Evolutionary conservation across 2,113 vertebrate species (phyloP).

Genomic region (Aspidoscelis tigris): DNA sequence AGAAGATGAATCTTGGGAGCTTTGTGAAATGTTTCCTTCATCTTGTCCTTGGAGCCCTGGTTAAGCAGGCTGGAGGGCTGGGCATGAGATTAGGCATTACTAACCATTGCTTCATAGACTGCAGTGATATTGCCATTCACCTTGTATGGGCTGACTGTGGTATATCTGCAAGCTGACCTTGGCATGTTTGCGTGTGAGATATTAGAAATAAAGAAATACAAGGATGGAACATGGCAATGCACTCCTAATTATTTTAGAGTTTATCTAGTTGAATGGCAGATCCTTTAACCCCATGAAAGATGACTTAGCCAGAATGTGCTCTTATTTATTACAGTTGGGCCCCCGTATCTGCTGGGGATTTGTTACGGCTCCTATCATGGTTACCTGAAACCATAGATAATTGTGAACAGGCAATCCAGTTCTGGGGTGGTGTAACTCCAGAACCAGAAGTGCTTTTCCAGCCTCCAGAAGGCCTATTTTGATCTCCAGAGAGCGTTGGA

Average conservation of each 20-base stretch:
- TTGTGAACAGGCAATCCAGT: too few relatives aligned
- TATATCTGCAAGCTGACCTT: not conserved
- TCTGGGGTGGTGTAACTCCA: too few relatives aligned
- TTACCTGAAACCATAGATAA: too few relatives aligned
- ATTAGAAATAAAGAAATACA: not conserved
- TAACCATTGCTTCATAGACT: not conserved
- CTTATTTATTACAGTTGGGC: not conserved
- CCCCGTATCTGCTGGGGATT: too few relatives aligned
- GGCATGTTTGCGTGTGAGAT: not conserved
- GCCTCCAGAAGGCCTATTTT: too few relatives aligned
- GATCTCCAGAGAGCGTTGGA: too few relatives aligned
- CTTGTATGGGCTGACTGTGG: not conserved
- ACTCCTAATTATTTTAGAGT: too few relatives aligned
- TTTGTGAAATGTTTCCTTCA: slow-evolving; percentile 42
- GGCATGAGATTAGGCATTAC: not conserved
- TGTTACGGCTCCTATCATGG: too few relatives aligned
- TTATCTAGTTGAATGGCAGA: not conserved
- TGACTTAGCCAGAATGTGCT: not conserved
- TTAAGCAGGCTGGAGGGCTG: slow-evolving; percentile 24
- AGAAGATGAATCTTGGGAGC: slow-evolving; percentile 36
- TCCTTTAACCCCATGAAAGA: not conserved
- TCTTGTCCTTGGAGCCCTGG: slow-evolving; percentile 39
- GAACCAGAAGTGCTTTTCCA: too few relatives aligned
- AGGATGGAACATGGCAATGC: not conserved
- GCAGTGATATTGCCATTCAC: not conserved